Base-by-base conservation (phyloP, 2,113 vertebrate species). In the Tonatia bakeri region DNA sequence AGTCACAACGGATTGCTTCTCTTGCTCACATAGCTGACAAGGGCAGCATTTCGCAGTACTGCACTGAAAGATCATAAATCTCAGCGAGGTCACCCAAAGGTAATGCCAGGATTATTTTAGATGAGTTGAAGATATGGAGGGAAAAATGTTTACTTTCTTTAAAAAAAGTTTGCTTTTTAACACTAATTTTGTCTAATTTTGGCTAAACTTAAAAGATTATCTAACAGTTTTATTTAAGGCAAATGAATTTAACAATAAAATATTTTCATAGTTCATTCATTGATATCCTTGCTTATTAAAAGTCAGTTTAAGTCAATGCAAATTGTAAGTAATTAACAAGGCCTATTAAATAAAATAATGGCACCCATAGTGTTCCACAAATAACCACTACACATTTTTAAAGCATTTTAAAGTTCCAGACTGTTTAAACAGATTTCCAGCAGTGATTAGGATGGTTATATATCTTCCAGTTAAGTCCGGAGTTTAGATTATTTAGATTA, bases 31-130 rank as follows among this genome's bases (percentile, higher is more conserved):
- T 12, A 90, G 75, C 87, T 61, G 90, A 86, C 77, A 79, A 75
- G 47, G 47, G 72, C 90, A 76, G 82, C 52, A 52, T 54, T 67
- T 15, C 64, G n/a, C 6, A 2, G 15, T 43, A 12, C 77, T 83
- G 20, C 26, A 24, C 38, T 33, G 85, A 82, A 83, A 90, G 85
- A 14, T 36, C 73, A 33, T 82, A 92, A 77, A 90, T 92, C 82
- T 95, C 87, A 80, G 80, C 72, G 80, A 93, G 95, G 81, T 96
- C 93, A 91, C 36, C 54, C 77, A 87, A 19, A 97, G 95, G 94
- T 96, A 76, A 82, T 4, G 65, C 24, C 36, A 93, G 70, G 38
- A 45, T 95, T 91, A 45, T 91, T 24, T 76, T 40, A 84, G 61
- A 64, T 28, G 19, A 93, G 52, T 22, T 86, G 79, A 61, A 65